Evolutionary conservation across 2,797 vertebrate genomes (phyloP).

Genomic region (Halcyon badia): DNA sequence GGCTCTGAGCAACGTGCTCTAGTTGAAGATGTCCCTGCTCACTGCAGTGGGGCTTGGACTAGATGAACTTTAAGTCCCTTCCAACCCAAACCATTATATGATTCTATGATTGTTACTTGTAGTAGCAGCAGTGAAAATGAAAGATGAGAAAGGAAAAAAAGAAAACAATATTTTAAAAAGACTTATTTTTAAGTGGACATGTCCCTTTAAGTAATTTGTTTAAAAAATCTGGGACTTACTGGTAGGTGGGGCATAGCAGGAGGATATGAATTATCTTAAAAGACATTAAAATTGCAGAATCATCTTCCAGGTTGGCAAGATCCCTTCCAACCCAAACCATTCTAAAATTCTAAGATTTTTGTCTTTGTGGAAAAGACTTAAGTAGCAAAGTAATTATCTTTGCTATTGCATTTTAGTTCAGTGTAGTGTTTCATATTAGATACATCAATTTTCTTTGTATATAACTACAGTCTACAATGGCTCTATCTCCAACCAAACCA

Average conservation of each 20-base stretch:
- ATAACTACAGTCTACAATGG: not conserved
- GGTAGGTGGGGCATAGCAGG: not conserved
- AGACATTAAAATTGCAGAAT: slow-evolving; percentile 1
- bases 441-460: not conserved
- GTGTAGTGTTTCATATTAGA: not conserved
- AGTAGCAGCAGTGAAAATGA: not conserved
- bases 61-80: not conserved
- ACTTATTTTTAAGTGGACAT: not conserved
- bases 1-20: not conserved
- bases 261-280: not conserved
- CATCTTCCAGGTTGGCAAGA: not conserved
- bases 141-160: not conserved
- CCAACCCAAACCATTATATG: not conserved
- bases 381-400: slow-evolving; percentile 14
- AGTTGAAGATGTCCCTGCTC: not conserved
- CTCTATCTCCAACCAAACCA: not conserved
- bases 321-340: too few species aligned
- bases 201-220: not conserved
- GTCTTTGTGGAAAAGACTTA: not conserved
- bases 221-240: not conserved
- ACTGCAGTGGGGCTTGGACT: not conserved
- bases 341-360: not conserved
- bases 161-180: not conserved
- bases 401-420: not conserved
- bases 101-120: not conserved